Base-by-base conservation (phyloP, 2,113 vertebrate species). In the Anser brachyrhynchus region DNA sequence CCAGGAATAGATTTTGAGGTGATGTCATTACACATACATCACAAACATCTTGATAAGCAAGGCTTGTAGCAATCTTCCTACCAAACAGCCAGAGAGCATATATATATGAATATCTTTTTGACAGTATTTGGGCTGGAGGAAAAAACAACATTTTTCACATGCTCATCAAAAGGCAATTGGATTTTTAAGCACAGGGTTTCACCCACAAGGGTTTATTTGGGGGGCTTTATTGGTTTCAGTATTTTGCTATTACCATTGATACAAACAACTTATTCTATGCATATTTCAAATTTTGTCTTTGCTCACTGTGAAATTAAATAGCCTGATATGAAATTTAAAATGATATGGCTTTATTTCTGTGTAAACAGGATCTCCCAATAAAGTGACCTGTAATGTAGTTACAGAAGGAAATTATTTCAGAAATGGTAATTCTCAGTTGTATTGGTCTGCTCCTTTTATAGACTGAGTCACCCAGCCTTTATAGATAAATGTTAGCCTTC, bases 161-260 rank as follows among this genome's bases (percentile, higher is more conserved):
- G 7, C 31, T 86, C 35, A 88, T 83, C 64, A 93, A 87, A 92
- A 95, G 94, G 29, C 76, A 95, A 66, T 61, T 90, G 87, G 62
- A 67, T 95, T 91, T 80, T 91, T 79, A 94, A 95, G 80, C 66
- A 95, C 23, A 77, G 52, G 5, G 31, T 91, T 97, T 89, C n/a
- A 65, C 57, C 71, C 67, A 43, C 2, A 6, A 35, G 11, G 14
- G 21, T 77, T 95, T 96, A 84, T 93, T 84, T 77, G 58, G 35
- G 43, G 4, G 22, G 13, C 29, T 80, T 86, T 15, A 80, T 61
- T 80, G 0, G 6, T 54, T 85, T 90, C 72, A 43, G 35, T 73
- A 64, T 82, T 91, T 84, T 92, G 64, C 57, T 33, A 51, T 78
- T 84, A 57, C 29, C 33, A 77, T 31, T 74, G 65, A 88, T 55